Evolutionary conservation across 2,113 vertebrate genomes (phyloP).

Genomic region (Phoxinus phoxinus): DNA sequence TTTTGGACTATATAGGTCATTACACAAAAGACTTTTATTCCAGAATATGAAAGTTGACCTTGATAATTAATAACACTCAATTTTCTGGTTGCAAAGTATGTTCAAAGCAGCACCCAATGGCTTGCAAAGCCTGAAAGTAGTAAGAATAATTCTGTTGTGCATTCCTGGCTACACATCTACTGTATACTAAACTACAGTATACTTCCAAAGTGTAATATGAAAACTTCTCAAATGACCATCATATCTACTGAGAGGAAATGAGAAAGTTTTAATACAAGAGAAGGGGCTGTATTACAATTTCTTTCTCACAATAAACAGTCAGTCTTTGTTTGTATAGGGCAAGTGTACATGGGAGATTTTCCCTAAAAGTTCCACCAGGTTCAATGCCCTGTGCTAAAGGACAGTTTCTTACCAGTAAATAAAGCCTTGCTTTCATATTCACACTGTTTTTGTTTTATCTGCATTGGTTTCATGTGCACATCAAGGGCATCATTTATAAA

Average conservation of each 20-base stretch:
- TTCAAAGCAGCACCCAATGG: neutral
- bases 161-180: neutral
- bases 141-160: neutral
- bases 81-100: neutral
- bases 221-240: neutral
- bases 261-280: conserved; percentile 28
- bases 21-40: neutral
- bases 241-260: conserved; percentile 22
- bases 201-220: neutral
- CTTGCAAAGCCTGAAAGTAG: neutral
- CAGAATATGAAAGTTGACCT: neutral
- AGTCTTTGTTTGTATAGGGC: conserved; percentile 35
- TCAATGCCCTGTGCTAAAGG: conserved; percentile 8
- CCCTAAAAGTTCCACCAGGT: conserved; percentile 27
- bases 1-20: neutral
- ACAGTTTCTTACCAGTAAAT: conserved; percentile 39
- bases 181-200: neutral
- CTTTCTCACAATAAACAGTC: conserved; percentile 45
- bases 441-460: conserved; percentile 9
- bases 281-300: conserved; percentile 67
- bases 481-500: neutral
- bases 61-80: neutral
- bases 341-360: conserved; percentile 37
- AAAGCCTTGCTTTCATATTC: conserved; percentile 52
- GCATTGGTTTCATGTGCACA: neutral